Evolutionary conservation across 2,888 invertebrate genomes (phyloP), one percentile per base, ranked within the genome.

Genomic region (Schrankia costaestrigalis): DNA sequence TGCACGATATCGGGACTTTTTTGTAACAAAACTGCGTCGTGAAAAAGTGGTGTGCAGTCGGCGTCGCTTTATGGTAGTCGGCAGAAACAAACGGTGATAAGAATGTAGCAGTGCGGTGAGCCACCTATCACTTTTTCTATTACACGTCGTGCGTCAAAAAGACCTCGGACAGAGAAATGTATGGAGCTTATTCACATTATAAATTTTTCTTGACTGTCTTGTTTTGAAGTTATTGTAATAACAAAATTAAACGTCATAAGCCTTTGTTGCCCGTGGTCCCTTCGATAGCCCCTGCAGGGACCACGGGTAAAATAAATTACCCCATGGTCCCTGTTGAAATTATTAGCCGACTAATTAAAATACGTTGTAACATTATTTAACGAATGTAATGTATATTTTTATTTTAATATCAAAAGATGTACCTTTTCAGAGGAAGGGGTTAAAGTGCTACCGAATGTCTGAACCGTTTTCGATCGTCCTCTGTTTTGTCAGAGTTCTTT

Each of bases 91-190:
- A 66, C 61, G 62, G 61, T 68, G 72, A 75, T 79, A 76, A 75
- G 66, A 72, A 68, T 64, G 68, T 59, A 35, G 34, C 26, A 26
- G 74, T 78, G 84, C 71, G 84, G 82, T 78, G 72, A 64, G 71
- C 79, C 74, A 70, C 71, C 73, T 74, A 82, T 78, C 78, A 79
- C 73, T 85, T 85, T 85, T 83, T 84, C 84, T 85, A 79, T 82
- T 82, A 79, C 73, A 41, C 67, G 54, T 68, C 52, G 57, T 53
- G 50, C 63, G 63, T 55, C 56, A 31, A 31, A 51, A 50, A 28
- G 31, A 35, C 38, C 26, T 26, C 34, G 48, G 38, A 43, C 35
- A 44, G 1, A 1, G 18, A 36, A 39, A 11, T 34, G 17, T 3
- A 4, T 44, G n/a, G 56, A 25, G 25, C 8, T 11, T 12, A 23